These are phyloP conservation scores for Actias luna DNA, from an alignment of 2,888 invertebrate species.

Conservation along the genomic window DNA sequence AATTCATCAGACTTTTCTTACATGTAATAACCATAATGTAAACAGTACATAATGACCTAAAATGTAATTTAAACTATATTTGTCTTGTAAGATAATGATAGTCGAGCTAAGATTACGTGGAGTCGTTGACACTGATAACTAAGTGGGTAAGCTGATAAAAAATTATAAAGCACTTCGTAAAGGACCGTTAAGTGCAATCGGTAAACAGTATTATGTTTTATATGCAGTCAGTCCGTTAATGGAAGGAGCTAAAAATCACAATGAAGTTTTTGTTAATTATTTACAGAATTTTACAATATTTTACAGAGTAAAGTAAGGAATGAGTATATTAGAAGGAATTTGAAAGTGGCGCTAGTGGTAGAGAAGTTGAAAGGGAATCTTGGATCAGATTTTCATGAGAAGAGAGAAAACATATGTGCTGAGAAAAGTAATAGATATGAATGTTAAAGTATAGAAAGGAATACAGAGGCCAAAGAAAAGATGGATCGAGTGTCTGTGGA, in stretches of 20 bases:
- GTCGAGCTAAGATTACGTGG: slow-evolving; percentile 49
- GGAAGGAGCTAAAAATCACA: background rate
- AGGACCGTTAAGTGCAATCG: slow-evolving; percentile 5
- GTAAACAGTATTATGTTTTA: background rate
- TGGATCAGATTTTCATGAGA: no score
- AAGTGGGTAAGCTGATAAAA: slow-evolving; percentile 54
- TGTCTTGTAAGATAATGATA: slow-evolving; percentile 52
- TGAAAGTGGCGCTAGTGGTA: no score
- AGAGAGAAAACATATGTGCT: no score
- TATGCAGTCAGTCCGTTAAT: background rate
- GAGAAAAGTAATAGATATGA: no score
- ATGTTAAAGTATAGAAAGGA: no score
- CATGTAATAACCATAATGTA: slow-evolving; percentile 18
- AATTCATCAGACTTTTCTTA: slow-evolving; percentile 1
- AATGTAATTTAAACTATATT: slow-evolving; percentile 50
- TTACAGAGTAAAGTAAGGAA: no score
- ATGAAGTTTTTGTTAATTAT: background rate
- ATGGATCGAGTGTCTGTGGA: no score
- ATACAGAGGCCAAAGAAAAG: no score
- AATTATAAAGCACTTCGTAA: slow-evolving; percentile 13
- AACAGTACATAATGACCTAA: slow-evolving; percentile 53
- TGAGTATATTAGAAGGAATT: no score
- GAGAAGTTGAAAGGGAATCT: no score
- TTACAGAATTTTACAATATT: no score
- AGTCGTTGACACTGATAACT: slow-evolving; percentile 67